phyloP scores from a whole-genome alignment of 1,140 invertebrate genomes.

The Medauroidea extradentata region DNA sequence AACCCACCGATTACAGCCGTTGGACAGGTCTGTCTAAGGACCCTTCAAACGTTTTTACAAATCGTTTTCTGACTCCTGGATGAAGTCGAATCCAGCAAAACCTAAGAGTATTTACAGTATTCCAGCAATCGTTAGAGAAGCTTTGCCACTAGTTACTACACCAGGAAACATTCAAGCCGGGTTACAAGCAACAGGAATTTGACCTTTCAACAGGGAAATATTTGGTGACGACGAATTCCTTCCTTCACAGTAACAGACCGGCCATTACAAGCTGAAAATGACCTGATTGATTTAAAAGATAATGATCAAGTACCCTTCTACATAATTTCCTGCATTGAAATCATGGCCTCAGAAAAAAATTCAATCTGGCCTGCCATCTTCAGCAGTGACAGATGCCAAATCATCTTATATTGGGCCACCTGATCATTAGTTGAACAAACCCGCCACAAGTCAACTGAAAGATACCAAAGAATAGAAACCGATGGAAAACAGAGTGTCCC shows the following conservation, averaged over 20 bases:
- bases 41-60: conserved; percentile 29
- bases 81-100: conserved; percentile 24
- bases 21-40: conserved; percentile 30
- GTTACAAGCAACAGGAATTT: conserved; percentile 38
- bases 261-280: neutral
- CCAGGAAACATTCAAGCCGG: conserved; percentile 33
- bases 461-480: too few relatives aligned
- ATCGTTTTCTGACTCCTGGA: conserved; percentile 22
- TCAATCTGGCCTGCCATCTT: too few relatives aligned
- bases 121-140: too few relatives aligned
- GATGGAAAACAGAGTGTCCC: too few relatives aligned
- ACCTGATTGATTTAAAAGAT: neutral
- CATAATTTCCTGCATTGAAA: neutral
- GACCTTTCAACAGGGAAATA: conserved; percentile 34
- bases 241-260: neutral
- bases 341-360: too few relatives aligned
- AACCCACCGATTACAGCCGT: conserved; percentile 35
- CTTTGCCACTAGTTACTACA: too few relatives aligned
- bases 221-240: conserved; percentile 26
- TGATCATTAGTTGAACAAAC: too few relatives aligned
- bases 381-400: too few relatives aligned
- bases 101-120: conserved; percentile 35
- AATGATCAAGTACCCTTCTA: too few relatives aligned
- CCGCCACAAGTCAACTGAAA: too few relatives aligned
- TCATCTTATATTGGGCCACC: too few relatives aligned